These are phyloP conservation scores for Nephrotoma guestfalica DNA, from an alignment of 2,888 invertebrate species.

Conservation along the genomic window DNA sequence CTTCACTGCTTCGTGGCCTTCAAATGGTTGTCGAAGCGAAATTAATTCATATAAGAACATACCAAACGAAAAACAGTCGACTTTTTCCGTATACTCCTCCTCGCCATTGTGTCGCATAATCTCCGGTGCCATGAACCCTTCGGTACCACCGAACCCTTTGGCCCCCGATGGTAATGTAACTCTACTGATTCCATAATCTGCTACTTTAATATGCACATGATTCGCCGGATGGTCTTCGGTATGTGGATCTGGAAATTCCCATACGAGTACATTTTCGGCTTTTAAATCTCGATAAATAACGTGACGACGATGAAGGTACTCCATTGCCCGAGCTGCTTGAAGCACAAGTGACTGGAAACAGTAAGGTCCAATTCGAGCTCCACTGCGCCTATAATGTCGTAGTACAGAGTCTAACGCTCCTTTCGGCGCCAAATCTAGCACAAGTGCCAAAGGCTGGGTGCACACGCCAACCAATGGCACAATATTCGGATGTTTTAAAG, in stretches of 20 bases:
- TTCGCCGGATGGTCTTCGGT: conserved; percentile 46
- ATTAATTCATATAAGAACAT: conserved; percentile 96
- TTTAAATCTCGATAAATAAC: conserved; percentile 73
- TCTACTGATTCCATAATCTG: conserved; percentile 92
- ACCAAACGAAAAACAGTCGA: conserved; percentile 97
- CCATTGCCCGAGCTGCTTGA: conserved; percentile 86
- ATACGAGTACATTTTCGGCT: conserved; percentile 96
- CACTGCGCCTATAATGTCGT: conserved; percentile 71
- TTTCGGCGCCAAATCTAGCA: conserved; percentile 81
- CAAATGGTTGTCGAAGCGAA: conserved; percentile 86
- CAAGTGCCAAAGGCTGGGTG: conserved; percentile 72
- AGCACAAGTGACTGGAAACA: conserved; percentile 72
- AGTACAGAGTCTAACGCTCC: conserved; percentile 79
- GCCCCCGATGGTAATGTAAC: conserved; percentile 79
- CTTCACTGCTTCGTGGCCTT: conserved; percentile 92
- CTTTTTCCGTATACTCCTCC: conserved; percentile 97
- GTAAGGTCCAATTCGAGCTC: conserved; percentile 64
- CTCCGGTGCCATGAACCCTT: conserved; percentile 99
- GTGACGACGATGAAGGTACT: conserved; percentile 83
- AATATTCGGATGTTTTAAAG: conserved; percentile 80
- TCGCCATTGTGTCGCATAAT: conserved; percentile 97
- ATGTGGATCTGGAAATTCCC: conserved; percentile 76
- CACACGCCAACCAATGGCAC: conserved; percentile 85
- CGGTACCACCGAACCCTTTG: conserved; percentile 96
- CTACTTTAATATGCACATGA: conserved; percentile 78